These are phyloP conservation scores for Helicolenus hilgendorfi DNA, from an alignment of 2,797 vertebrate genomes.

Conservation along the genomic window DNA sequence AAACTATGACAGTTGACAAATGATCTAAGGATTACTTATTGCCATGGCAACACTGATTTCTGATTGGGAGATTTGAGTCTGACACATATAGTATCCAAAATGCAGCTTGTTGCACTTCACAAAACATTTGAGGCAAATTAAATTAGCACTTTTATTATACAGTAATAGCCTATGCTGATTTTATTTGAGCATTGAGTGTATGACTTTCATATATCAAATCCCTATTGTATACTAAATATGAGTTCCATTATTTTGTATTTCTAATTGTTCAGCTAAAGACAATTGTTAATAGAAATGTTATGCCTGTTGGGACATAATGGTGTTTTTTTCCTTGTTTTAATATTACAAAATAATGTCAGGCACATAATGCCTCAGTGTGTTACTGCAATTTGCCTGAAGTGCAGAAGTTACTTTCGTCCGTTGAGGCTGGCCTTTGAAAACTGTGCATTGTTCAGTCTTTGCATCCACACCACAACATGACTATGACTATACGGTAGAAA, in stretches of 20 bases:
- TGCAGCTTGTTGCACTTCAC: neutral
- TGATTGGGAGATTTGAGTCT: neutral
- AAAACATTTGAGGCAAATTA: neutral
- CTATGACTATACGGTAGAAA: constrained; percentile 1
- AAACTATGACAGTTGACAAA: neutral
- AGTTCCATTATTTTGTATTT: neutral
- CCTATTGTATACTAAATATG: neutral
- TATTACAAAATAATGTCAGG: neutral
- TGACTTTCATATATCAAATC: neutral
- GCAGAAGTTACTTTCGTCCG: neutral
- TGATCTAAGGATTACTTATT: neutral
- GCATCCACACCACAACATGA: constrained; percentile 16
- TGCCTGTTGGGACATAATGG: neutral
- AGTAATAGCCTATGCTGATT: neutral
- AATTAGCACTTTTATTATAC: neutral
- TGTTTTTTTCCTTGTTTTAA: neutral
- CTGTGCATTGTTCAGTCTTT: neutral
- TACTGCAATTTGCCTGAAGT: neutral
- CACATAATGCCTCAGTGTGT: neutral
- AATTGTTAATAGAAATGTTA: neutral
- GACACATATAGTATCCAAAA: neutral
- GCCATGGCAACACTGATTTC: constrained; percentile 1
- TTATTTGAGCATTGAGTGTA: neutral
- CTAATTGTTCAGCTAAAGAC: neutral
- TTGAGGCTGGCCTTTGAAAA: constrained; percentile 15